Conservation (phyloP, 2,888 invertebrate species). For the Geophilus truncorum region DNA sequence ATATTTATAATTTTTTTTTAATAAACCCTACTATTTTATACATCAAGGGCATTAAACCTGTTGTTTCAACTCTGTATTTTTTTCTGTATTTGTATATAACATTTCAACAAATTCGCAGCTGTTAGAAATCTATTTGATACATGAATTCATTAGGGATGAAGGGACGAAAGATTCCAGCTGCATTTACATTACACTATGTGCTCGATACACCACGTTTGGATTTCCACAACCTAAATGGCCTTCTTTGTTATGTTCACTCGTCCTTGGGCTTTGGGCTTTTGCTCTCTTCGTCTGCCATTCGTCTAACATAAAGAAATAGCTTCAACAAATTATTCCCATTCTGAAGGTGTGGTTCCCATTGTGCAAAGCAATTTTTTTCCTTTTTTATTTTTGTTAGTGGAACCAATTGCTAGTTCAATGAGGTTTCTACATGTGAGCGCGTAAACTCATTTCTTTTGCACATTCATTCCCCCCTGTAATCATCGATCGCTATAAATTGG, state of each 20-base stretch:
- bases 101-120: neutral
- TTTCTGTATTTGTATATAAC: neutral
- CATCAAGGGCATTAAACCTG: neutral
- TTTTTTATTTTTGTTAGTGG: neutral
- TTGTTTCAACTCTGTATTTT: neutral
- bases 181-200: neutral
- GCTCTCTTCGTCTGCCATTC: conserved; percentile 5
- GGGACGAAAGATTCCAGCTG: neutral
- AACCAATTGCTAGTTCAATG: conserved; percentile 18
- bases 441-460: neutral
- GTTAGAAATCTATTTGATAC: neutral
- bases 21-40: no score
- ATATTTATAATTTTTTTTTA: neutral
- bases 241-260: neutral
- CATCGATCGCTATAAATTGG: conserved; percentile 16
- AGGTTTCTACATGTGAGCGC: neutral
- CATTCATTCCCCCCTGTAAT: neutral
- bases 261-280: neutral
- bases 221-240: no score
- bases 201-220: neutral
- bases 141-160: neutral
- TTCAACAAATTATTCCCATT: neutral
- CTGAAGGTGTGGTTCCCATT: conserved; percentile 6
- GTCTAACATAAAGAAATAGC: conserved; percentile 14
- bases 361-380: neutral